These are phyloP conservation scores for Temnothorax unifasciatus DNA, from an alignment of 2,888 invertebrate species.

Conservation along the genomic window DNA sequence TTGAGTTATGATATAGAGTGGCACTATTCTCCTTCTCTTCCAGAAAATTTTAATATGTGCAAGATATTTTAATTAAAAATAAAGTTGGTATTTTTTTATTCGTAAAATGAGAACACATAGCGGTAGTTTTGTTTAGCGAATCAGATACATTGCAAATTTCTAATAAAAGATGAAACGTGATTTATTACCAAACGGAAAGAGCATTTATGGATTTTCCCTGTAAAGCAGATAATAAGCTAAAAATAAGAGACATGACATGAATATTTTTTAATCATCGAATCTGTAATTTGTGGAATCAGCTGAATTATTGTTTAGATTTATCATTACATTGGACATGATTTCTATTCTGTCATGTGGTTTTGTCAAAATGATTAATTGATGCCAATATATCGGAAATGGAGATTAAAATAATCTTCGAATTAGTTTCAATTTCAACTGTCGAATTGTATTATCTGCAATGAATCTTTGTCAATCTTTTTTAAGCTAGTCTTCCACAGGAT, in stretches of 20 bases:
- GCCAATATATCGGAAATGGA: not conserved
- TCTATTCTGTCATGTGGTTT: not conserved
- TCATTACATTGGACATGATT: not conserved
- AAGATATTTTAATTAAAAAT: not conserved
- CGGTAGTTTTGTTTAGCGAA: not conserved
- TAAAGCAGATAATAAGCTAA: not conserved
- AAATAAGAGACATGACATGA: not conserved
- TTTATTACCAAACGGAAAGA: not conserved
- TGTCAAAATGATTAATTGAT: not conserved
- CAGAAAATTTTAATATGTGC: not conserved
- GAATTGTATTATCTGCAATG: not conserved
- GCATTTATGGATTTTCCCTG: not conserved
- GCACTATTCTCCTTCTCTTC: not conserved
- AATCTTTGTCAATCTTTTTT: conserved; percentile 7
- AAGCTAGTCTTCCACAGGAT: not conserved
- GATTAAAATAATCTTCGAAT: not conserved
- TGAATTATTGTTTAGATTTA: not conserved
- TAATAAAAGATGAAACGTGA: not conserved
- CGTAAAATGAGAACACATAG: not conserved
- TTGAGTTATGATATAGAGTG: not conserved
- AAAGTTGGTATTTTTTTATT: not conserved
- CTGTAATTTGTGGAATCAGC: not conserved
- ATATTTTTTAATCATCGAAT: not conserved
- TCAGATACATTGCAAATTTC: not conserved
- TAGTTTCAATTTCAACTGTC: not conserved